Conservation (phyloP, 2,797 vertebrate species). For the Scolopax rusticola region DNA sequence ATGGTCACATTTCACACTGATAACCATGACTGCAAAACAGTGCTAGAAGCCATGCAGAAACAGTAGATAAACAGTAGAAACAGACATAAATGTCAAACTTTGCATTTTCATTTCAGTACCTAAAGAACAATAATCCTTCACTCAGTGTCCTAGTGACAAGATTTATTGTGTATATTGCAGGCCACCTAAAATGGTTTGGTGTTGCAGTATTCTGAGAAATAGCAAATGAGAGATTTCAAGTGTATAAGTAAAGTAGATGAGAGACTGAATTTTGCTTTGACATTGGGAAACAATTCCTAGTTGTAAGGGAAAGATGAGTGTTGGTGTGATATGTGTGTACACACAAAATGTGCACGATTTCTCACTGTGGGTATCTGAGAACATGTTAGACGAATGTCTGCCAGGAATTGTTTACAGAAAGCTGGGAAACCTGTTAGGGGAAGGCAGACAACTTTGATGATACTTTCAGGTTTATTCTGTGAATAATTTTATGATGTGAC, state of each 20-base stretch:
- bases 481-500: not conserved
- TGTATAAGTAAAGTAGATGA: not conserved
- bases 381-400: not conserved
- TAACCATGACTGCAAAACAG: not conserved
- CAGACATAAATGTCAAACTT: conserved; percentile 48
- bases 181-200: not conserved
- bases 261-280: not conserved
- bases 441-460: not conserved
- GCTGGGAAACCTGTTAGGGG: not conserved
- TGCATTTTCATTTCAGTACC: conserved; percentile 43
- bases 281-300: not conserved
- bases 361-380: not conserved
- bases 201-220: not conserved
- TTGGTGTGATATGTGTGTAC: not conserved
- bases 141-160: conserved; percentile 25
- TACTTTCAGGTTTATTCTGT: not conserved
- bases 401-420: not conserved
- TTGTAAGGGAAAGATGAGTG: not conserved
- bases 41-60: conserved; percentile 32
- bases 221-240: not conserved
- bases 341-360: not conserved
- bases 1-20: not conserved
- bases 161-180: conserved; percentile 14
- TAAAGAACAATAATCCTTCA: conserved; percentile 51
- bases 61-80: conserved; percentile 49